Base-by-base conservation (phyloP, 2,888 invertebrate species). In the Hirtodrosophila confusa region DNA sequence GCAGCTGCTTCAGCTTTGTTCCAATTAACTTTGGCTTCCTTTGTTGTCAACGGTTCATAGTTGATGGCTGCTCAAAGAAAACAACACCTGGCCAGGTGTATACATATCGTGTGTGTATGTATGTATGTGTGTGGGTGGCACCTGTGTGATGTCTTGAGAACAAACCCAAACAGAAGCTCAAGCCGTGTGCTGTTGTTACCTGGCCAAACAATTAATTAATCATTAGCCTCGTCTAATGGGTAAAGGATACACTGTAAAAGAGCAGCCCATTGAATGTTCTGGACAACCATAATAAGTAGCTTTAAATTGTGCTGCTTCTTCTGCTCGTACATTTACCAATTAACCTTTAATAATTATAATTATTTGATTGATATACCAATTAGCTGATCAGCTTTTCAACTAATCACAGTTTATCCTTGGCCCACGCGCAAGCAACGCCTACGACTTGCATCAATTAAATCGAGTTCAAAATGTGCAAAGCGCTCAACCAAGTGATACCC, bases 1-100 rank as follows among this genome's bases (percentile, higher is more conserved):
- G 41, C 50, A 69, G 36, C 56, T 61, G 69, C 68, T 60, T 57
- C 35, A 45, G 63, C 74, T 70, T 62, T 57, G 61, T 62, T 66
- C 67, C 84, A 77, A 80, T 83, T 83, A 83, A 77, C 75, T 75
- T 51, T 60, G 69, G 50, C 65, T 50, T 43, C 62, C 57, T 69
- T 75, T 70, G 78, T 80, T 83, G 72, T 65, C 75, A 68, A 49
- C 61, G 44, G 39, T 49, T 43, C 36, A 49, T 48, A 45, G 50
- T 63, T 67, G 56, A 67, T 57, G 67, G 39, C 44, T 33, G 43
- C 48, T 41, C 45, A 41, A 54, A 31, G 39, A 24, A 65, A 54
- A 45, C 24, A 49, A 55, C 39, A 51, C 41, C 39, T 44, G 24
- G 8, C 4, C 43, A 53, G 51, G 44, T 64, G 43, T 23, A 41